phyloP scores from a whole-genome alignment of 2,113 vertebrate species.

The zebrafish (Danio rerio) region DNA sequence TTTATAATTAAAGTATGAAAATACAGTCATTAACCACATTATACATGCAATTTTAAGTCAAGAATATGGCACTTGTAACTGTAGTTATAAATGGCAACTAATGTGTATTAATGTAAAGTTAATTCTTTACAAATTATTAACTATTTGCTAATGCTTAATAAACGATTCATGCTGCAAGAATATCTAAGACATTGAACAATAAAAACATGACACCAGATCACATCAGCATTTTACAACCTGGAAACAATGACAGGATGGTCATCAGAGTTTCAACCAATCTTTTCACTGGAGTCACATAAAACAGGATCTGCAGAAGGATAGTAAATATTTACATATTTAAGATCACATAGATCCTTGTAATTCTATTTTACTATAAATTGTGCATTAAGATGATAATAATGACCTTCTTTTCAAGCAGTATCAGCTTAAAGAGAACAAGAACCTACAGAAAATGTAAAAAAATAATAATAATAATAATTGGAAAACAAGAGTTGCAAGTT shows the following conservation, averaged over 20 bases:
- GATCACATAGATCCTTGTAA: background rate
- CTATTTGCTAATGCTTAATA: too few relatives aligned
- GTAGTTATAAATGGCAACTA: too few relatives aligned
- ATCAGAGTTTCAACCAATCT: slow-evolving; percentile 91
- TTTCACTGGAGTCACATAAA: slow-evolving; percentile 95
- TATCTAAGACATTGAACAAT: too few relatives aligned
- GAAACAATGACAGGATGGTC: slow-evolving; percentile 94
- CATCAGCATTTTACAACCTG: slow-evolving; percentile 79
- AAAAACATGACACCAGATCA: too few relatives aligned
- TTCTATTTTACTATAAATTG: background rate
- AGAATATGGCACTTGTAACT: too few relatives aligned
- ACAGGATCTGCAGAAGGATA: slow-evolving; percentile 82
- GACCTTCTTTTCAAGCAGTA: slow-evolving; percentile 98
- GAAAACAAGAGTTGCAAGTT: background rate
- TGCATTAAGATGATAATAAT: slow-evolving; percentile 11
- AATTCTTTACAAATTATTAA: too few relatives aligned
- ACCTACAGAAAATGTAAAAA: slow-evolving; percentile 73
- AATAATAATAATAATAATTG: background rate
- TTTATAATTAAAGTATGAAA: too few relatives aligned
- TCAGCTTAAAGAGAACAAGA: slow-evolving; percentile 94
- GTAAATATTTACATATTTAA: background rate
- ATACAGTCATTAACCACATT: too few relatives aligned
- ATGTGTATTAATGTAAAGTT: too few relatives aligned
- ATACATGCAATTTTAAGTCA: too few relatives aligned
- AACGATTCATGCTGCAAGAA: too few relatives aligned